Evolutionary conservation across 1,140 invertebrate species (phyloP).

Genomic region (Kradibia gibbosae): DNA sequence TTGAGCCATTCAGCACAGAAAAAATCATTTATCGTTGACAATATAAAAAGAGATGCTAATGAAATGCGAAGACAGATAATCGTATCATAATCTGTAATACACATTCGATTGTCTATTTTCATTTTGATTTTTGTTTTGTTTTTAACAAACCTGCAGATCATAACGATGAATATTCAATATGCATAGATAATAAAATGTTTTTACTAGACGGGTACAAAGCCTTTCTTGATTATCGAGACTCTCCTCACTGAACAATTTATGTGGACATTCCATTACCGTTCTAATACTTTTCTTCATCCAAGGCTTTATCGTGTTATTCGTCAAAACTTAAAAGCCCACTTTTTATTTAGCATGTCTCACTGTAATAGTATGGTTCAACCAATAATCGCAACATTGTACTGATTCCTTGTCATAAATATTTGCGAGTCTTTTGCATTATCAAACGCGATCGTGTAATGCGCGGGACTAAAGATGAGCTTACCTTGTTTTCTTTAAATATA

Average conservation of each 20-base stretch:
- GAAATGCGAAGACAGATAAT: neutral
- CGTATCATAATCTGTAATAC: neutral
- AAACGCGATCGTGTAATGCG: slow-evolving; percentile 7
- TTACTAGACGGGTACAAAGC: slow-evolving; percentile 18
- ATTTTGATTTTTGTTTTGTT: too few relatives aligned
- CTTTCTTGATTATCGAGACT: neutral
- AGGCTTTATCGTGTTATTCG: too few relatives aligned
- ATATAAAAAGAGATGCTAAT: neutral
- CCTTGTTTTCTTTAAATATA: slow-evolving; percentile 20
- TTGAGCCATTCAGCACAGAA: slow-evolving; percentile 4
- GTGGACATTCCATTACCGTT: too few relatives aligned
- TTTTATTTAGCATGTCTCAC: too few relatives aligned
- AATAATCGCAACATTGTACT: too few relatives aligned
- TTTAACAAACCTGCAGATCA: slow-evolving; percentile 6
- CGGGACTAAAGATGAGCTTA: neutral
- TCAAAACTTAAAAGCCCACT: too few relatives aligned
- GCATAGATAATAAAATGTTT: neutral
- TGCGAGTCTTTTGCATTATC: neutral
- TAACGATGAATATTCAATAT: neutral
- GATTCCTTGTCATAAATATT: neutral
- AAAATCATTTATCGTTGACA: neutral
- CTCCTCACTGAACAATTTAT: neutral
- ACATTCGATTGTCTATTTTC: too few relatives aligned
- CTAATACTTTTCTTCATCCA: too few relatives aligned
- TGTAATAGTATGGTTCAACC: too few relatives aligned